Percentiles rank a stretch among this genome's conserved stretches.
Conservation (phyloP, 2,888 invertebrate species). For the Papilio protenor region DNA sequence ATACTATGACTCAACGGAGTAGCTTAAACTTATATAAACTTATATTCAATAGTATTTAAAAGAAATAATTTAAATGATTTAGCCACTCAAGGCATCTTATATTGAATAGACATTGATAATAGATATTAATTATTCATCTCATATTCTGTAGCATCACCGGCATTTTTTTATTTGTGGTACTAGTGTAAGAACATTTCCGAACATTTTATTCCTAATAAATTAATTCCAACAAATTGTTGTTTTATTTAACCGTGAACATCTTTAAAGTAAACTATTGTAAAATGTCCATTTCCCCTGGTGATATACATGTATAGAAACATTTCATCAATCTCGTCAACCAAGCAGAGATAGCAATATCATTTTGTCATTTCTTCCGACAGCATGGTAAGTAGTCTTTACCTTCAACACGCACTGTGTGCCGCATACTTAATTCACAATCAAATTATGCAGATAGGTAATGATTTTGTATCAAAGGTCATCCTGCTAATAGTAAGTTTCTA, state of each 20-base stretch:
- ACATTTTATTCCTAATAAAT: conserved; percentile 46
- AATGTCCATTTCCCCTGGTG: not conserved
- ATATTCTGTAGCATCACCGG: conserved; percentile 4
- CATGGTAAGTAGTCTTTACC: not conserved
- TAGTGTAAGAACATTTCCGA: conserved; percentile 49
- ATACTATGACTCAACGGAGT: conserved; percentile 6
- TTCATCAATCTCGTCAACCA: not conserved
- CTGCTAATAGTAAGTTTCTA: not conserved
- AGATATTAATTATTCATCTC: not conserved
- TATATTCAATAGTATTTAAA: conserved; percentile 1
- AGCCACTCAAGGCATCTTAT: not conserved
- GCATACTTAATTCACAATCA: not conserved
- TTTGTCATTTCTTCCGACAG: not conserved
- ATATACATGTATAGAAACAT: not conserved
- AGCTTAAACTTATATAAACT: not conserved
- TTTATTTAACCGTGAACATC: not conserved
- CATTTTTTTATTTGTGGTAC: conserved; percentile 33
- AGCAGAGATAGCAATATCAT: not conserved
- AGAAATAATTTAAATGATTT: conserved; percentile 1
- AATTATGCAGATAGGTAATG: conserved; percentile 9
- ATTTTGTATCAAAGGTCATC: not conserved
- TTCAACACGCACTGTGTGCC: not conserved
- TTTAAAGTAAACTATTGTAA: too few species aligned
- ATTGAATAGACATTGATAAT: conserved; percentile 3
- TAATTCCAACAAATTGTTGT: conserved; percentile 38